A percentile compares a stretch with the other conserved stretches of the same genome.
Evolutionary conservation across 1,140 invertebrate genomes (phyloP).

Genomic region (Centruroides sculpturatus): DNA sequence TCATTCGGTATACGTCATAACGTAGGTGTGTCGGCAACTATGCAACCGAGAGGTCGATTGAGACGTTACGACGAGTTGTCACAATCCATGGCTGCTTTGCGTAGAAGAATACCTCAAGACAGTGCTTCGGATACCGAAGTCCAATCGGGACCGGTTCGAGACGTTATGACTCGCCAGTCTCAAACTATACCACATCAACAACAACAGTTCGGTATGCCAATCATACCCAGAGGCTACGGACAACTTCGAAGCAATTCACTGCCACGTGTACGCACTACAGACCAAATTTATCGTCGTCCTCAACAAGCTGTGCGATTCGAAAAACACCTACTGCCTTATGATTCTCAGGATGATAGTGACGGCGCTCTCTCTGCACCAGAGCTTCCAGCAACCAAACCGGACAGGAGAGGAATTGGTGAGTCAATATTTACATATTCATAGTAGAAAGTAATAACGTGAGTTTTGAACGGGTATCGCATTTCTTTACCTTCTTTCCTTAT

Average conservation of each 20-base stretch:
- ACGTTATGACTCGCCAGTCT: background rate
- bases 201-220: too few relatives aligned
- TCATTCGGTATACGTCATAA: slow-evolving; percentile 3
- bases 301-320: slow-evolving; percentile 15
- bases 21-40: slow-evolving; percentile 8
- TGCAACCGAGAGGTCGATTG: slow-evolving; percentile 11
- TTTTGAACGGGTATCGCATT: too few relatives aligned
- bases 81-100: background rate
- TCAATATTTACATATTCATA: too few relatives aligned
- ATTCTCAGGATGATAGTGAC: slow-evolving; percentile 61
- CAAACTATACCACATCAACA: too few relatives aligned
- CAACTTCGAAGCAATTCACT: slow-evolving; percentile 24
- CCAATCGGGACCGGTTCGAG: background rate
- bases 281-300: slow-evolving; percentile 10
- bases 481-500: too few relatives aligned
- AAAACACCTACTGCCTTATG: slow-evolving; percentile 43
- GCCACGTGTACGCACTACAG: slow-evolving; percentile 17
- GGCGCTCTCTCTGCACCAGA: slow-evolving; percentile 66
- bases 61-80: slow-evolving; percentile 2
- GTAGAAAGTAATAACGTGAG: too few relatives aligned
- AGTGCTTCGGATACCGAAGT: slow-evolving; percentile 90
- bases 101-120: slow-evolving; percentile 42
- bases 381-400: slow-evolving; percentile 22
- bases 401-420: slow-evolving; percentile 10
- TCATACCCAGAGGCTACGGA: slow-evolving; percentile 22